Evolutionary conservation across 1,140 invertebrate species (phyloP).

Genomic region (Neocloeon triangulifer): DNA sequence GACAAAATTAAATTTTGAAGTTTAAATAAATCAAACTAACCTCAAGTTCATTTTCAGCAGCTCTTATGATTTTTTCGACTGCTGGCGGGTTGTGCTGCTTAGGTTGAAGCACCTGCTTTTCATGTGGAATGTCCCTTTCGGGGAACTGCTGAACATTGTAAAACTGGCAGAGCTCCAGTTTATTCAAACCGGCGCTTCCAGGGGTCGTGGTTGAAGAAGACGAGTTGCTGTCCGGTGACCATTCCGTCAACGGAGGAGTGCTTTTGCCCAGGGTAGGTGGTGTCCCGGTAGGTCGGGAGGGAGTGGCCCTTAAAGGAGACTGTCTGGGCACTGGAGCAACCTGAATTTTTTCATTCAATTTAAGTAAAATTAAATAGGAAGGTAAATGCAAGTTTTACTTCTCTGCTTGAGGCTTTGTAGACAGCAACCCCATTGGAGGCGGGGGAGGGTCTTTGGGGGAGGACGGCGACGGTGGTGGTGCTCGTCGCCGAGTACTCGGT

Average conservation of each 20-base stretch:
- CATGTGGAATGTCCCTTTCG: conserved; percentile 9
- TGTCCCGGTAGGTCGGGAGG: conserved; percentile 9
- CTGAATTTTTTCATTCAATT: conserved; percentile 5
- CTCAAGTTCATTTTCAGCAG: too few relatives aligned
- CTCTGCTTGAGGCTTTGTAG: conserved; percentile 11
- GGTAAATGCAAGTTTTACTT: conserved; percentile 9
- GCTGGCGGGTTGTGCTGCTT: background rate
- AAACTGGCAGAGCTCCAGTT: conserved; percentile 6
- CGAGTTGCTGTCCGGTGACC: conserved; percentile 4
- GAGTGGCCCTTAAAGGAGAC: conserved; percentile 7
- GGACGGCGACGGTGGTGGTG: conserved; percentile 5
- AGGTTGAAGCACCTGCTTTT: conserved; percentile 6
- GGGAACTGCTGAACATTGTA: conserved; percentile 10
- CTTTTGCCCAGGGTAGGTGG: conserved; percentile 7
- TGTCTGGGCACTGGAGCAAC: conserved; percentile 3
- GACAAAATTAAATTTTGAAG: too few relatives aligned
- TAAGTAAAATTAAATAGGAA: conserved; percentile 8
- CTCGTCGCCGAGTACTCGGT: conserved; percentile 9
- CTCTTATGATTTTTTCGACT: conserved; percentile 1
- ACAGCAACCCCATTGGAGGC: conserved; percentile 6
- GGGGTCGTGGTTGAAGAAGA: conserved; percentile 4
- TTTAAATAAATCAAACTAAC: too few relatives aligned
- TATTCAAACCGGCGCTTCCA: too few relatives aligned
- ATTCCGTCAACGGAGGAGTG: conserved; percentile 7
- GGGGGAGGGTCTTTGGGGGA: background rate